A percentile compares a stretch with the other conserved stretches of the same genome.
Conservation (phyloP, 1,140 invertebrate species). For the Streblospio benedicti region DNA sequence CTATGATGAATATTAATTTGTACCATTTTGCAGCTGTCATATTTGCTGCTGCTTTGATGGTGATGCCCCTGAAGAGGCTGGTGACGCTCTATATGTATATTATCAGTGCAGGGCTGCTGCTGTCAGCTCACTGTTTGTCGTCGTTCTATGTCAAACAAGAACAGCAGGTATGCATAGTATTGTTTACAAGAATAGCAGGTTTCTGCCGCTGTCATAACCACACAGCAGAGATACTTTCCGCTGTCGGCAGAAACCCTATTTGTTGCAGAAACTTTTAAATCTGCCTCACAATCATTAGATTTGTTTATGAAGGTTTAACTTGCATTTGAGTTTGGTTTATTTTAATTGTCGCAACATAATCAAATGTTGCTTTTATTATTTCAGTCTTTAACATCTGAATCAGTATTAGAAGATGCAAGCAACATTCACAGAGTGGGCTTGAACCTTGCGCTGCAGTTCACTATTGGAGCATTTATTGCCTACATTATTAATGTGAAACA, state of each 20-base stretch:
- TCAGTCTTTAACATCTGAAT: too few species aligned
- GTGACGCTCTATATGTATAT: slow-evolving; percentile 52
- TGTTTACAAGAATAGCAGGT: too few species aligned
- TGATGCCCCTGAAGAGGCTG: slow-evolving; percentile 49
- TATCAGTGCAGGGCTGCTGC: slow-evolving; percentile 46
- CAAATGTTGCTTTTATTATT: too few species aligned
- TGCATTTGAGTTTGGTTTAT: too few species aligned
- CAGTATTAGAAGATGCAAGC: slow-evolving; percentile 32
- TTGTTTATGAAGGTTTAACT: too few species aligned
- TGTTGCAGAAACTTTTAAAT: too few species aligned
- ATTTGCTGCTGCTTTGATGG: slow-evolving; percentile 49
- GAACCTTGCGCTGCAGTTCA: slow-evolving; percentile 43
- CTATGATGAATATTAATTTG: not conserved
- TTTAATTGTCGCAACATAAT: too few species aligned
- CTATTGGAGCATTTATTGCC: slow-evolving; percentile 45
- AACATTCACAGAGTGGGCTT: slow-evolving; percentile 36
- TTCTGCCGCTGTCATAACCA: too few species aligned
- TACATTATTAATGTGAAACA: slow-evolving; percentile 49
- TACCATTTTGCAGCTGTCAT: slow-evolving; percentile 47
- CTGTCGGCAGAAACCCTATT: too few species aligned
- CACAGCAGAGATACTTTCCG: too few species aligned
- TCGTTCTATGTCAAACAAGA: slow-evolving; percentile 47
- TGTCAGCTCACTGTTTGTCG: slow-evolving; percentile 47
- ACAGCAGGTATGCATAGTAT: too few species aligned
- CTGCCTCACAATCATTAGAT: too few species aligned